A percentile compares a stretch with the other conserved stretches of the same genome.
Conservation (phyloP, 2,888 invertebrate genomes). For the Eilema depressum region DNA sequence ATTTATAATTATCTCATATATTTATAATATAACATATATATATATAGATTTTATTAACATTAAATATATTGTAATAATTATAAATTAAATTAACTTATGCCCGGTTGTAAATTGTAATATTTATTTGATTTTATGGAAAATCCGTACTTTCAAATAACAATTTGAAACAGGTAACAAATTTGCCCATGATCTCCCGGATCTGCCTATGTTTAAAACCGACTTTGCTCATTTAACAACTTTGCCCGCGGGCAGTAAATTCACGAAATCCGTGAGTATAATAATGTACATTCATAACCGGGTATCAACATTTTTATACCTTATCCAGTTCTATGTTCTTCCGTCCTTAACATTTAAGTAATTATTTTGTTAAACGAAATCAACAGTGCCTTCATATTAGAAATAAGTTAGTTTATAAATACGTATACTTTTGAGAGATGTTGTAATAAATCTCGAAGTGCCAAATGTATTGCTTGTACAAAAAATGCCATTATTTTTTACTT, state of each 20-base stretch:
- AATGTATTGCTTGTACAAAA: slow-evolving; percentile 74
- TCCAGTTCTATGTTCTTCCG: slow-evolving; percentile 46
- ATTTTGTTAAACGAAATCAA: slow-evolving; percentile 30
- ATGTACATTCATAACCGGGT: not conserved
- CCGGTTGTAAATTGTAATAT: not conserved
- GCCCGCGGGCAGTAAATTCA: not conserved
- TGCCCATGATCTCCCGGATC: too few relatives aligned
- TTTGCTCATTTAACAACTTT: not conserved
- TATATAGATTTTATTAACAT: not conserved
- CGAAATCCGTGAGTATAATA: too few relatives aligned
- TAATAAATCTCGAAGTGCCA: slow-evolving; percentile 73
- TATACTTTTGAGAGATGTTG: slow-evolving; percentile 38
- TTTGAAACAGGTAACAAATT: not conserved
- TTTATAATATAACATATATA: too few relatives aligned
- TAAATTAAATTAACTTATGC: not conserved
- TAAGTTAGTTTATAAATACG: slow-evolving; percentile 16
- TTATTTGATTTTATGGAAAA: not conserved
- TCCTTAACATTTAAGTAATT: slow-evolving; percentile 49
- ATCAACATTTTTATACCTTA: not conserved
- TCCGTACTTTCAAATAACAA: not conserved
- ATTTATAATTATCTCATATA: slow-evolving; percentile 3
- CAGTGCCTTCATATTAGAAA: slow-evolving; percentile 23
- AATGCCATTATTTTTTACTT: slow-evolving; percentile 64
- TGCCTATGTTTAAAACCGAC: too few relatives aligned
- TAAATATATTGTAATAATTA: not conserved